Percentiles rank a stretch among this genome's conserved stretches.
These are phyloP conservation scores for Lamellibrachia columna DNA, from an alignment of 2,888 invertebrate species.

Conservation along the genomic window DNA sequence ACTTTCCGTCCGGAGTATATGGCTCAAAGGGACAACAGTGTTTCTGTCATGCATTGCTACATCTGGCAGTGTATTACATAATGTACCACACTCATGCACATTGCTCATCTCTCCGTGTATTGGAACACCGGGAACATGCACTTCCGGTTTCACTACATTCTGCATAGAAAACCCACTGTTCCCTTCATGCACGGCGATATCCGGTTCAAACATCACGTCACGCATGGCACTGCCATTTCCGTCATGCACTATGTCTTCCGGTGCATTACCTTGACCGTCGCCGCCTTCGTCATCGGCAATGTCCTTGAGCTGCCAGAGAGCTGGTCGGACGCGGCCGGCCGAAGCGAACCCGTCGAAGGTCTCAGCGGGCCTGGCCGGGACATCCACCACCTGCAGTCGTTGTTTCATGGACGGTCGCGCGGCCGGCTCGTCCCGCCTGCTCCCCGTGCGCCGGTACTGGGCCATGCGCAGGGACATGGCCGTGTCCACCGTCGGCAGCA, in stretches of 20 bases:
- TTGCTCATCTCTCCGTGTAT: neutral
- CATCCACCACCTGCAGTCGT: neutral
- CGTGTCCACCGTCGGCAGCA: constrained; percentile 74
- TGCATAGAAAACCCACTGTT: neutral
- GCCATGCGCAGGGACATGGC: constrained; percentile 40
- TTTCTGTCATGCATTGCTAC: neutral
- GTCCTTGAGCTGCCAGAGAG: constrained; percentile 34
- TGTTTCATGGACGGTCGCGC: constrained; percentile 34
- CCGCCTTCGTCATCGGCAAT: constrained; percentile 1
- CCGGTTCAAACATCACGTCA: neutral
- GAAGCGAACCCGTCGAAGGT: constrained; percentile 35
- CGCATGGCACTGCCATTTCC: neutral
- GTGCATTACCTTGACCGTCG: neutral
- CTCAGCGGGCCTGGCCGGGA: constrained; percentile 28
- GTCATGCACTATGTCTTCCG: neutral
- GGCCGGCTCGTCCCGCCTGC: neutral
- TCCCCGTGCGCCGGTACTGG: constrained; percentile 35
- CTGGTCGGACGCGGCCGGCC: constrained; percentile 18
- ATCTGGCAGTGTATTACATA: neutral
- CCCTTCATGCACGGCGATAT: neutral
- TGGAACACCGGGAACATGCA: neutral
- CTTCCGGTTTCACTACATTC: neutral
- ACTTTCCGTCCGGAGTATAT: neutral
- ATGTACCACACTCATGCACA: neutral
- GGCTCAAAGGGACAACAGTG: neutral